Evolutionary conservation across 2,888 invertebrate genomes (phyloP).

Genomic region (Pachycephus smyrnensis): DNA sequence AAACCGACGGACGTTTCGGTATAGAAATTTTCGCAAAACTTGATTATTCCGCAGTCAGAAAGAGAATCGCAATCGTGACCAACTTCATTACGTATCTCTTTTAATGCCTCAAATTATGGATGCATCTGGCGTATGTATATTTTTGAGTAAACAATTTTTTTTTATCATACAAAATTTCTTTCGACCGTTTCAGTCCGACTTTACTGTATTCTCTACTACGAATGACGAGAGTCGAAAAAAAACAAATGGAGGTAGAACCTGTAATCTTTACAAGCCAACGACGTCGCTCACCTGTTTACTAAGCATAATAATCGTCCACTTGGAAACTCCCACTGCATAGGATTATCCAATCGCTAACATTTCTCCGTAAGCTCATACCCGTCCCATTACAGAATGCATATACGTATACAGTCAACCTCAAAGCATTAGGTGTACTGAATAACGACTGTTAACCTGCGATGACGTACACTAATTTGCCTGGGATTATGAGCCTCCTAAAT

Average conservation of each 20-base stretch:
- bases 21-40: background rate
- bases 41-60: background rate
- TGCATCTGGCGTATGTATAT: background rate
- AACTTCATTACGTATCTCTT: background rate
- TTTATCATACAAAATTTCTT: no score
- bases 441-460: conserved; percentile 41
- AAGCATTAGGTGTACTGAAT: conserved; percentile 37
- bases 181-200: no score
- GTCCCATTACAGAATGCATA: conserved; percentile 29
- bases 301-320: conserved; percentile 46
- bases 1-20: background rate
- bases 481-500: conserved; percentile 33
- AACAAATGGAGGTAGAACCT: conserved; percentile 27
- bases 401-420: conserved; percentile 35
- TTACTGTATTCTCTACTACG: background rate
- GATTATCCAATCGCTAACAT: conserved; percentile 39
- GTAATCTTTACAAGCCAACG: conserved; percentile 39
- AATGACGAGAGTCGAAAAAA: background rate
- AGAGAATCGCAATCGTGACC: background rate
- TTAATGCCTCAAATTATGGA: background rate
- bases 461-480: conserved; percentile 40
- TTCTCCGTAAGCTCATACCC: conserved; percentile 25
- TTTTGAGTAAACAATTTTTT: no score
- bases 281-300: conserved; percentile 34
- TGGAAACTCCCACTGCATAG: conserved; percentile 28